Base-by-base conservation (phyloP, 2,888 invertebrate species). In the Hydropsyche betteni region DNA sequence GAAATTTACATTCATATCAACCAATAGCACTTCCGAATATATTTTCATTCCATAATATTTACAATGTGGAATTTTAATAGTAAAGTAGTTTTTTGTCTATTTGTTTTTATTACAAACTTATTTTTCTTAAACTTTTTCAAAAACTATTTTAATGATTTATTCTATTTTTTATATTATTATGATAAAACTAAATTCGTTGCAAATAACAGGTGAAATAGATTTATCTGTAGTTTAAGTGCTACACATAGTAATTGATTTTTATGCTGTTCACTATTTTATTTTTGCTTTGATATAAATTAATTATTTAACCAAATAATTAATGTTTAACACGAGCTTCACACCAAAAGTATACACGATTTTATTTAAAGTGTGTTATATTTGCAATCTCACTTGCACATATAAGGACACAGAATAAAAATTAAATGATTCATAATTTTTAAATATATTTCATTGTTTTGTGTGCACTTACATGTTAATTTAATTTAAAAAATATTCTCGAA, bases 181-280 rank as follows among this genome's bases (percentile, higher is more conserved):
- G 5, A 8, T 36, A 6, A 33, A 64, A 64, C 36, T 44, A 70
- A 10, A 70, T 33, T 53, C 52, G 53, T 51, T 53, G 5, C 5
- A n/a, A 70, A 70, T 53, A 70, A 70, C 36, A 53, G 53, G 70
- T 70, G 70, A 52, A 16, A 70, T 70, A 70, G 53, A 70, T 70
- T 69, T 69, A 69, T 69, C 69, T 69, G 69, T 69, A 69, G 69
- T 50, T 50, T 50, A 69, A 69, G 69, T 69, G 50, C 44, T 51
- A 69, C 69, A 69, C 44, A 44, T 69, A 50, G 16, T 36, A 69
- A 68, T 68, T 24, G 24, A 14, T 69, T 44, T 69, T 36, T 33
- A 14, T 50, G 51, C 69, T 5, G 6, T 50, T 50, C 69, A 69
- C 69, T 16, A 10, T 69, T 50, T 16, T 50, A 14, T 38, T 69